These are phyloP conservation scores for Pedetes capensis DNA, from an alignment of 2,113 vertebrate species.

Conservation along the genomic window DNA sequence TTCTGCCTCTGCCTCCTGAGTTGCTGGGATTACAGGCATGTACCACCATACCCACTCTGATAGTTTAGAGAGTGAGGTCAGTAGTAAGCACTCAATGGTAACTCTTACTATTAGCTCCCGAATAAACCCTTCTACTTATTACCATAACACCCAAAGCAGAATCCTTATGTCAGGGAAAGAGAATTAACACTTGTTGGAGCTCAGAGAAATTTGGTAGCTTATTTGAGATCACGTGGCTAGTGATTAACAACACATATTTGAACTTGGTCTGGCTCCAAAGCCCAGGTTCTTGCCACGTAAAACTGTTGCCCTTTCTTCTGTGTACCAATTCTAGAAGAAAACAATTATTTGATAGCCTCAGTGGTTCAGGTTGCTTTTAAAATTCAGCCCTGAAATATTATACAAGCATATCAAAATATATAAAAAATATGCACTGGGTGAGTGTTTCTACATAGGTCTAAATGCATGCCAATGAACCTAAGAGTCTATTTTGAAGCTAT, in stretches of 20 bases:
- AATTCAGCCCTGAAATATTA: neutral
- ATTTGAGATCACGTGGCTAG: neutral
- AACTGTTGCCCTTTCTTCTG: neutral
- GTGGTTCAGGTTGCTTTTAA: constrained; percentile 22
- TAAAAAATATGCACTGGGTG: constrained; percentile 3
- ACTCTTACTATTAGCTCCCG: neutral
- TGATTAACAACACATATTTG: neutral
- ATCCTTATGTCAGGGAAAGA: neutral
- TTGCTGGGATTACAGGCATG: no score
- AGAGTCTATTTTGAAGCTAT: constrained; percentile 4
- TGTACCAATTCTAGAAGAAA: neutral
- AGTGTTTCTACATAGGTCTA: constrained; percentile 6
- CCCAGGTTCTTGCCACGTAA: constrained; percentile 30
- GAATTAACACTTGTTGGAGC: neutral
- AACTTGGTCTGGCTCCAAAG: neutral
- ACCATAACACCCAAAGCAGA: neutral
- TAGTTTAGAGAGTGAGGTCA: neutral
- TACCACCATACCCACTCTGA: no score
- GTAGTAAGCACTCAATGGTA: neutral
- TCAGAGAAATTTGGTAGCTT: constrained; percentile 40
- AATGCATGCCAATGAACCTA: neutral
- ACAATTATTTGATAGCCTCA: constrained; percentile 8
- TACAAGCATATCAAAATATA: constrained; percentile 13
- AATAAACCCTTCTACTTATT: neutral
- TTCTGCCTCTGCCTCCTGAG: no score